phyloP scores from a whole-genome alignment of 2,113 vertebrate species.

The Nothoprocta perdicaria region DNA sequence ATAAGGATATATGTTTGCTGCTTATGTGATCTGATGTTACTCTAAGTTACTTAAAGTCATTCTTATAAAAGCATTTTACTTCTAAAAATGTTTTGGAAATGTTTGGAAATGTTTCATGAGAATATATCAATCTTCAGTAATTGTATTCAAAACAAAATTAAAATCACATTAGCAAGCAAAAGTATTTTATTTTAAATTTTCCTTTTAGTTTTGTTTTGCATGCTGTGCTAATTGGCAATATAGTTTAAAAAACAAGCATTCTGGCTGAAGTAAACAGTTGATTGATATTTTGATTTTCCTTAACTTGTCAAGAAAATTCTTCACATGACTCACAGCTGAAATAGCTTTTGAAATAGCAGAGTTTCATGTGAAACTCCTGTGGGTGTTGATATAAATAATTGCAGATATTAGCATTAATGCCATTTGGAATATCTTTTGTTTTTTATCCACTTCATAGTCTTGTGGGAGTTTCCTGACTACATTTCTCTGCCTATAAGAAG shows the following conservation, averaged over 20 bases:
- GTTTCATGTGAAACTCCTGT: background rate
- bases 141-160: background rate
- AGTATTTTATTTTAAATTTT: background rate
- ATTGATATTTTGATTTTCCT: background rate
- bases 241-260: background rate
- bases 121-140: background rate
- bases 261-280: background rate
- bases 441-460: background rate
- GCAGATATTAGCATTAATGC: background rate
- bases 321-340: background rate
- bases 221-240: background rate
- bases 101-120: background rate
- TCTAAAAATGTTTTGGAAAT: background rate
- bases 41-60: background rate
- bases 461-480: background rate
- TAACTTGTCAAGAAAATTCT: background rate
- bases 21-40: background rate
- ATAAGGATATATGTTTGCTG: background rate
- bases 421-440: background rate
- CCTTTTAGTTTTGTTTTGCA: background rate
- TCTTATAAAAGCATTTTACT: background rate
- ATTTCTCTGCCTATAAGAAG: background rate
- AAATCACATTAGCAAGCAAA: background rate
- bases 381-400: constrained; percentile 12
- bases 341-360: background rate